Evolutionary conservation across 2,888 invertebrate species (phyloP).

Genomic region (Steinernema hermaphroditum): DNA sequence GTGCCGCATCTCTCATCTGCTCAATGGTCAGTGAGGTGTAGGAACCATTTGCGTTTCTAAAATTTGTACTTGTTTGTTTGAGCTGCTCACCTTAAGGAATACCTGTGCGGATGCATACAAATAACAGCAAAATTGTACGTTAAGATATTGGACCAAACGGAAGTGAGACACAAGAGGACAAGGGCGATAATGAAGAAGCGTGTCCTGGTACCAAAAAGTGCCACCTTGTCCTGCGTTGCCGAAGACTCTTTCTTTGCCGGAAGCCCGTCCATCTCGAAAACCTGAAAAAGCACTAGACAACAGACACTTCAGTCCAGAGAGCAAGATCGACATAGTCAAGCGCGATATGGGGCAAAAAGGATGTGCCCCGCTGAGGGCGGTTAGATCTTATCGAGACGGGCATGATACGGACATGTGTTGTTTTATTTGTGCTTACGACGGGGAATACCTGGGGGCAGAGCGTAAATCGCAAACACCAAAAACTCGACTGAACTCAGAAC

Average conservation of each 20-base stretch:
- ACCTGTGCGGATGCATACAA: conserved; percentile 21
- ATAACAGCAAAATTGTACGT: conserved; percentile 12
- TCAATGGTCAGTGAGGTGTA: not conserved
- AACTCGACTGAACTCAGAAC: not conserved
- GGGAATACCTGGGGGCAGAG: too few species aligned
- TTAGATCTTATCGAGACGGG: not conserved
- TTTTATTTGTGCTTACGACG: not conserved
- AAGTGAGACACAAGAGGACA: not conserved
- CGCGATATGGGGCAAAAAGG: not conserved
- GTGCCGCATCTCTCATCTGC: not conserved
- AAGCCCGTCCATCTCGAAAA: not conserved
- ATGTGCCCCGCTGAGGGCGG: not conserved
- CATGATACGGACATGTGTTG: not conserved
- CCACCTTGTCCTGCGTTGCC: not conserved
- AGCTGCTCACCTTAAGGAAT: not conserved
- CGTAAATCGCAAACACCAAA: not conserved
- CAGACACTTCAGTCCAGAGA: not conserved
- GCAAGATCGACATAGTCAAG: not conserved
- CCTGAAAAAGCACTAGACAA: not conserved
- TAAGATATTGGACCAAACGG: not conserved
- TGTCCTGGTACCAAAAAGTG: not conserved
- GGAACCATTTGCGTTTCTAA: not conserved
- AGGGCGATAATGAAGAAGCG: conserved; percentile 18
- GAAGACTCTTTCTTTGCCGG: not conserved
- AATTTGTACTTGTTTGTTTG: not conserved